Conservation (phyloP, 2,888 invertebrate genomes). For the Suillia variegata region DNA sequence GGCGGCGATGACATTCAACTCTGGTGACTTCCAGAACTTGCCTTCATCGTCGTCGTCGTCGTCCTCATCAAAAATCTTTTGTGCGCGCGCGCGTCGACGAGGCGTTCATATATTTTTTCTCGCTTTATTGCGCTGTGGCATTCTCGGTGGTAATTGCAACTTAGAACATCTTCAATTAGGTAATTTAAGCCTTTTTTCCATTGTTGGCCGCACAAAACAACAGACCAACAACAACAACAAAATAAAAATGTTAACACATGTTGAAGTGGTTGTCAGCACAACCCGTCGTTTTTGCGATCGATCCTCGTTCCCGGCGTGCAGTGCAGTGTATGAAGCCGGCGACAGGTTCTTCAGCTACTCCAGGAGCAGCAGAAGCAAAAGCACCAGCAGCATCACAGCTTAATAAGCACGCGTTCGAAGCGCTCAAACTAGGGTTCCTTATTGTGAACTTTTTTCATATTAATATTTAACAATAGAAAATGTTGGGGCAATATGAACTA, state of each 20-base stretch:
- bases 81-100: too few relatives aligned
- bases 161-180: slow-evolving; percentile 42
- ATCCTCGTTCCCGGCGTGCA: not conserved
- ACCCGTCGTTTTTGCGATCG: not conserved
- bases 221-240: not conserved
- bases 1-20: not conserved
- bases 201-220: not conserved
- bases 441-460: too few relatives aligned
- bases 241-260: slow-evolving; percentile 10
- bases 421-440: too few relatives aligned
- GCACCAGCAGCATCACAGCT: not conserved
- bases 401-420: not conserved
- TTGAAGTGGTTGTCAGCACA: not conserved
- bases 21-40: too few relatives aligned
- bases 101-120: too few relatives aligned
- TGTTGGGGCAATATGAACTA: too few relatives aligned
- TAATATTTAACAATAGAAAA: too few relatives aligned
- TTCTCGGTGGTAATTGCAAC: slow-evolving; percentile 23
- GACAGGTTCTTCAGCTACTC: not conserved
- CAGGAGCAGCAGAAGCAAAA: not conserved
- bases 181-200: slow-evolving; percentile 37
- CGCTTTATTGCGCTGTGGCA: not conserved
- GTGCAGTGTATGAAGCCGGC: not conserved
- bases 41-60: too few relatives aligned
- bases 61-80: too few relatives aligned